Evolutionary conservation across 1,140 invertebrate species (phyloP), one percentile per base, ranked within the genome.

Genomic region (Cyrtorhinus lividipennis): DNA sequence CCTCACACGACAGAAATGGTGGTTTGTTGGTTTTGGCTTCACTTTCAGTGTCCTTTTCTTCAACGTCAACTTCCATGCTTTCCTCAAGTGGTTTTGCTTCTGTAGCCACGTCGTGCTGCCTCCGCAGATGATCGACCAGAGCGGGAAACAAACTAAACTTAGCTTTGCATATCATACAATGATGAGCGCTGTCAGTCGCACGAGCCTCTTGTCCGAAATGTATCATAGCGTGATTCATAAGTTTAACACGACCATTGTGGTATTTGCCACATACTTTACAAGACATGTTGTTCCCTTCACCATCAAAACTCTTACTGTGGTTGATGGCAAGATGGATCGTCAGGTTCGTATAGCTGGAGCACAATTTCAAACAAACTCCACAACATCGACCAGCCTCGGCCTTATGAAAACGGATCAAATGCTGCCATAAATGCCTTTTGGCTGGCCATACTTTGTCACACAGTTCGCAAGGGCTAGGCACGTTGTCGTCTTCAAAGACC

Each of bases 361-460:
- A 81, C 0, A 80, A 72, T 67, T 80, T 78, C 15, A 82, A 65
- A 64, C 81, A 82, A 27, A 83, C 80, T 0, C 81, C 81, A 63
- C 80, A 83, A 1, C 80, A 78, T 0, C 79, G 79, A 0, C 79
- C 79, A 0, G 80, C 79, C 62, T 78, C 78, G 1, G 72, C 69
- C 25, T 77, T 74, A 69, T 83, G 81, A 65, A 79, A 81, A 8
- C 81, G 70, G 26, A 82, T 82, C 22, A 82, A 71, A 68, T 83
- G 81, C 66, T 82, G 80, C 81, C 81, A 83, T 0, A 81, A 68
- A 65, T 81, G 80, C 65, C 80, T 80, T 64, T 80, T 80, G 0
- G 78, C 79, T 0, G 80, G 79, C 79, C 79, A 83, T 20, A 75
- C 76, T 68, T 82, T 83, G 0, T 75, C 76, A 63, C 81, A 83